Evolutionary conservation across 2,113 vertebrate species (phyloP), one percentile per base, ranked within the genome.

Genomic region (Tachycineta bicolor): DNA sequence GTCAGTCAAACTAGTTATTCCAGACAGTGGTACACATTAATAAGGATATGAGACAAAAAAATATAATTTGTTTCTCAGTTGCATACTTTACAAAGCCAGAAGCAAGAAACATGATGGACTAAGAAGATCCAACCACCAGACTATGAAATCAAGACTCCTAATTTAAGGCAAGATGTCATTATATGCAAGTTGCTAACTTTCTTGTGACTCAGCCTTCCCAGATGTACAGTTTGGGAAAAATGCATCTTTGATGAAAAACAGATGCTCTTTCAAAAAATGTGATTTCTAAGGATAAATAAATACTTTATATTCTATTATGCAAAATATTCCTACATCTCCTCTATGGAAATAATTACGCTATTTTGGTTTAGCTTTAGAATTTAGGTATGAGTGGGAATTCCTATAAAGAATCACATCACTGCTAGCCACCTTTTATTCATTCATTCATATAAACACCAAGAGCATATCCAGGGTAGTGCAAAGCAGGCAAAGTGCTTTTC

Each of bases 241-340:
- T 65, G 90, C n/a, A 89, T 82, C 94, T 95, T 56, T 46, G 75
- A 97, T 96, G 93, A 90, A 97, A 98, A 97, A 82, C 96, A 98
- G 91, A 97, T 90, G 96, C 70, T 94, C 75, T 90, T 95, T 94
- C 83, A 95, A 95, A 95, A 96, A 96, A 91, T 1, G 4, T 93
- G 94, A 96, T 73, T 79, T 97, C 89, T 95, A 92, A 97, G 83
- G 87, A 97, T 96, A 97, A 97, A 97, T 89, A 97, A 97, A 95
- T 95, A 95, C 81, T 94, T 97, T 91, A 20, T 26, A 92, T 97
- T 97, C 97, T 95, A 97, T 82, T 94, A 75, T 63, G 39, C 26
- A 95, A 94, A 93, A 83, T 49, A 84, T 70, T 90, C 82, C 87
- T 39, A 50, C 16, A 28, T 79, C 68, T 94, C 75, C 89, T 95